phyloP scores from a whole-genome alignment of 2,888 invertebrate genomes.

The Electrophaes corylata region DNA sequence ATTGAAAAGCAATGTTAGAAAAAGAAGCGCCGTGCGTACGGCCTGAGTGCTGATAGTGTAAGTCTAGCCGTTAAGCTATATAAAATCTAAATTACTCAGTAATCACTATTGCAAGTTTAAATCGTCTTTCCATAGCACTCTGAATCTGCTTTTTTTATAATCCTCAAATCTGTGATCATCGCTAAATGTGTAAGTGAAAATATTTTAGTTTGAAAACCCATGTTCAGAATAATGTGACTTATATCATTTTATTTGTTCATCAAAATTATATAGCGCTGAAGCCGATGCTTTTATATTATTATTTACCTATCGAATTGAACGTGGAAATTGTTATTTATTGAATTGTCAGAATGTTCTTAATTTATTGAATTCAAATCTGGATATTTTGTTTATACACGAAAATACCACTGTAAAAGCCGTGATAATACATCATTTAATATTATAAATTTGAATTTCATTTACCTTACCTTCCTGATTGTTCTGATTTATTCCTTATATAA shows the following conservation, averaged over 20 bases:
- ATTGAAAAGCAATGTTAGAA: slow-evolving; percentile 80
- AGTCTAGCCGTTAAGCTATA: slow-evolving; percentile 80
- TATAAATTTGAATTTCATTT: slow-evolving; percentile 76
- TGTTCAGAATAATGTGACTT: slow-evolving; percentile 63
- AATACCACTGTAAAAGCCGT: slow-evolving; percentile 84
- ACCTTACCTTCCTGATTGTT: neutral
- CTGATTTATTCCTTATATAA: no score
- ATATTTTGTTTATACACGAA: slow-evolving; percentile 81
- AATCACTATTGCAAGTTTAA: slow-evolving; percentile 81
- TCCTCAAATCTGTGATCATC: slow-evolving; percentile 84
- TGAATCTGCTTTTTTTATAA: slow-evolving; percentile 82
- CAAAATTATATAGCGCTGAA: slow-evolving; percentile 73
- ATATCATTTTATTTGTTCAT: slow-evolving; percentile 49
- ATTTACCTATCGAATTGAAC: slow-evolving; percentile 60
- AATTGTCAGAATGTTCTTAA: slow-evolving; percentile 78
- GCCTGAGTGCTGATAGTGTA: slow-evolving; percentile 78
- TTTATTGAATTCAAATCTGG: slow-evolving; percentile 81
- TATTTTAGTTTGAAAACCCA: slow-evolving; percentile 72
- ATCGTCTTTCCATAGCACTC: slow-evolving; percentile 81
- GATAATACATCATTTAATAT: slow-evolving; percentile 83
- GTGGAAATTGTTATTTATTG: slow-evolving; percentile 82
- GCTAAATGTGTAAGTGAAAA: slow-evolving; percentile 79
- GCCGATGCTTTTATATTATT: slow-evolving; percentile 59
- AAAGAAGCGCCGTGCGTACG: slow-evolving; percentile 67
- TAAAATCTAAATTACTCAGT: slow-evolving; percentile 82